These are phyloP conservation scores for Mayetiola destructor DNA, from an alignment of 2,888 invertebrate species.

Conservation along the genomic window DNA sequence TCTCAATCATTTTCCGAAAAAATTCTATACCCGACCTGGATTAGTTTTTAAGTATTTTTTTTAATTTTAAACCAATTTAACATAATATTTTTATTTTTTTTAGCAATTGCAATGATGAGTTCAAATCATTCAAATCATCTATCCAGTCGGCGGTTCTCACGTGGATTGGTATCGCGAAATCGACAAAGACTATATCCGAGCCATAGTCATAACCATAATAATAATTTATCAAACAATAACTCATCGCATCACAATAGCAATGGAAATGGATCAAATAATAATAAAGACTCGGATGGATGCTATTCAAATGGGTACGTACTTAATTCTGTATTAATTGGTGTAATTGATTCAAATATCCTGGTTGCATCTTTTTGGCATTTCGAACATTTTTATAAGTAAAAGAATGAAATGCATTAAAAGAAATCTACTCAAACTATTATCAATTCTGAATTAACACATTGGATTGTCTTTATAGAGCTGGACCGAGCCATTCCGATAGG, in stretches of 20 bases:
- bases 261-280: slow-evolving; percentile 1
- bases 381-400: too few species aligned
- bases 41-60: too few species aligned
- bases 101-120: slow-evolving; percentile 24
- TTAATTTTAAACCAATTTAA: too few species aligned
- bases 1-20: too few species aligned
- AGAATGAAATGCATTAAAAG: too few species aligned
- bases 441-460: background rate
- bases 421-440: background rate
- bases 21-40: too few species aligned
- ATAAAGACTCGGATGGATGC: slow-evolving; percentile 28
- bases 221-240: background rate
- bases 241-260: too few species aligned
- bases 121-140: slow-evolving; percentile 28
- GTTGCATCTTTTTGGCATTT: too few species aligned
- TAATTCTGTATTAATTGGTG: too few species aligned
- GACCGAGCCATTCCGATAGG: slow-evolving; percentile 17
- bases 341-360: too few species aligned
- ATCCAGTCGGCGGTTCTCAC: slow-evolving; percentile 28
- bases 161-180: slow-evolving; percentile 31
- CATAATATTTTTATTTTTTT: too few species aligned
- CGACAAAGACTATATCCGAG: slow-evolving; percentile 27
- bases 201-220: slow-evolving; percentile 15
- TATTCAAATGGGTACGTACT: slow-evolving; percentile 32
- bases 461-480: slow-evolving; percentile 14